These are phyloP conservation scores for Patella ulyssiponensis DNA, from an alignment of 2,888 invertebrate species.

Conservation along the genomic window DNA sequence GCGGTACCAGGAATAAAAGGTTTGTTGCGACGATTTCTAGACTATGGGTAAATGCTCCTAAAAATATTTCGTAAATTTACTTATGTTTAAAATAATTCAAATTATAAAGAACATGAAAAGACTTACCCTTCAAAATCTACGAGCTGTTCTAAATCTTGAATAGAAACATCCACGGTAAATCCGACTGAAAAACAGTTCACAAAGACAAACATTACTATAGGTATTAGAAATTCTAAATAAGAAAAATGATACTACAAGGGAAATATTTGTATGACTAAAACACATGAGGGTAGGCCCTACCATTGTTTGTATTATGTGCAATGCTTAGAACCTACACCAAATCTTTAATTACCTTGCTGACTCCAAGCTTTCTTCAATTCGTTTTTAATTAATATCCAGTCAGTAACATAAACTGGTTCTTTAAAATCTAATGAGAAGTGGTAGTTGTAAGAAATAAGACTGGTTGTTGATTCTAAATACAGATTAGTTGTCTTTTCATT, in stretches of 20 bases:
- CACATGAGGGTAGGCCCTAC: no score
- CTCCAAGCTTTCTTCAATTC: not conserved
- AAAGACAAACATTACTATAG: no score
- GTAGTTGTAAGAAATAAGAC: not conserved
- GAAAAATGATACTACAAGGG: no score
- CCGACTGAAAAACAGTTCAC: not conserved
- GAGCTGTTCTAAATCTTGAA: not conserved
- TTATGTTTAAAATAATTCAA: no score
- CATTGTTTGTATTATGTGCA: no score
- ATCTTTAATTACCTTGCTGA: not conserved
- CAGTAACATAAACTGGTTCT: not conserved
- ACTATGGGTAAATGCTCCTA: no score
- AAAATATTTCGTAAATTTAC: no score
- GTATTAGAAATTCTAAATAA: no score
- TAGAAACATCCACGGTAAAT: not conserved
- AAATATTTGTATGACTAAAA: no score
- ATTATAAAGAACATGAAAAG: no score
- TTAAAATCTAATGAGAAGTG: not conserved
- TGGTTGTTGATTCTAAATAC: not conserved
- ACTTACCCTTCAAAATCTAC: constrained; percentile 1
- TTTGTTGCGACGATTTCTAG: no score
- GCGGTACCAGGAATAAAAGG: no score
- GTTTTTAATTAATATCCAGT: not conserved
- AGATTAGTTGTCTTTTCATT: not conserved
- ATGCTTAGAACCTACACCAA: not conserved